phyloP scores from a whole-genome alignment of 2,888 invertebrate species.

The Lasioglossum calceatum region DNA sequence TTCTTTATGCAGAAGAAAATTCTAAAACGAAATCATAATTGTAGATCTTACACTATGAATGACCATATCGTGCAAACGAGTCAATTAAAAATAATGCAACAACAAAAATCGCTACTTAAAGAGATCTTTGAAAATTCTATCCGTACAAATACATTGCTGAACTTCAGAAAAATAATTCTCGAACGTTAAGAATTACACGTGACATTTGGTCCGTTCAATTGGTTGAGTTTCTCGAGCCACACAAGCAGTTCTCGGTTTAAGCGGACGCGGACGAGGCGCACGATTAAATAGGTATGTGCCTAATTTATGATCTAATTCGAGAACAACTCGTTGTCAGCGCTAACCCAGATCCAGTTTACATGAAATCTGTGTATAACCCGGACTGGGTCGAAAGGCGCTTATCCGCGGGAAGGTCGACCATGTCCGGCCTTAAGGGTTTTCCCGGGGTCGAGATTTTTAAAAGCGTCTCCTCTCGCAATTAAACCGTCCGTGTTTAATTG shows the following conservation, averaged over 20 bases:
- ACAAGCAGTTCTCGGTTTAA: background rate
- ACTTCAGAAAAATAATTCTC: too few species aligned
- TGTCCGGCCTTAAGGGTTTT: background rate
- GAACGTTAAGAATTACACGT: background rate
- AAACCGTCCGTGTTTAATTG: conserved; percentile 56
- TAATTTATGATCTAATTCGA: conserved; percentile 5
- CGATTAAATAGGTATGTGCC: background rate
- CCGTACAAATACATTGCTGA: too few species aligned
- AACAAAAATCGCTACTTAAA: too few species aligned
- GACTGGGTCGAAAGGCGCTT: background rate
- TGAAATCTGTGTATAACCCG: background rate
- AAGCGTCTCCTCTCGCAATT: conserved; percentile 38
- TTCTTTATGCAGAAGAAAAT: background rate
- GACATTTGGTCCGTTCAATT: background rate
- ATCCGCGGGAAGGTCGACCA: background rate
- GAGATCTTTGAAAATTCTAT: too few species aligned
- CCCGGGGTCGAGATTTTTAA: conserved; percentile 43
- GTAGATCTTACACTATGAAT: too few species aligned
- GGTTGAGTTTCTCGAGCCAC: background rate
- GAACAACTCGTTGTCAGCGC: background rate
- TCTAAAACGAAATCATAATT: too few species aligned
- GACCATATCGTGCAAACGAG: too few species aligned
- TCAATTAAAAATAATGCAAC: too few species aligned
- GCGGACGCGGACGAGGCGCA: background rate
- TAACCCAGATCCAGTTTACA: conserved; percentile 8